Base-by-base conservation (phyloP, 23 tunicate species). In the Clavelina lepadiformis region DNA sequence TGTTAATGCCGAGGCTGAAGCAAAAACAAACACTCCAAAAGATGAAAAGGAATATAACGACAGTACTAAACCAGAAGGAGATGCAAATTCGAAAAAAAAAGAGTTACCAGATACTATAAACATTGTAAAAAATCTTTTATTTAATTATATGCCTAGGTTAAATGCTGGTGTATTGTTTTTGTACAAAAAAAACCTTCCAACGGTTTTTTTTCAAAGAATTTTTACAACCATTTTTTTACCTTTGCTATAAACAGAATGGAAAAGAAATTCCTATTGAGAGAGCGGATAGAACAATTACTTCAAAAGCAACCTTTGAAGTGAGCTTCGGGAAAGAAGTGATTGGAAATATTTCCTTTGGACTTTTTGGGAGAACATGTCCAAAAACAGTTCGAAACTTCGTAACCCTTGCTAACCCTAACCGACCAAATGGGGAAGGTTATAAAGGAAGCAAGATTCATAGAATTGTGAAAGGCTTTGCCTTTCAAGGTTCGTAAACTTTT, bases 351-450 rank as follows among this genome's bases (percentile, higher is more conserved):
- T 81, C 97, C 0, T 81, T 89, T 38, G 97, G 97, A 0, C 61
- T 89, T 33, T 89, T 89, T 57, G 97, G 97, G 1, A 76, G 80
- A 61, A 80, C 78, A 18, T 81, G 89, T 34, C 97, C 97, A 1
- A 89, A 89, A 76, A 89, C 97, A 11, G 97, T 89, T 3, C 62
- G 97, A 38, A 89, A 89, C 50, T 89, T 89, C 51, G 80, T 89
- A 2, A 81, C 97, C 13, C 66, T 89, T 25, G 97, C 97, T 5
- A 89, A 89, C 69, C 89, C 84, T 0, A 69, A 72, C 41, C 73
- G 97, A 31, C 83, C 83, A 19, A 50, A 47, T n/a, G 97, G 97
- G n/a, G 97, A 89, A 63, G 97, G 97, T 5, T 89, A 89, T 75
- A 89, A 72, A 56, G 97, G 97, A 69, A 81, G 89, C 79, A 89